Percentiles rank a stretch among this genome's conserved stretches.
phyloP scores from a whole-genome alignment of 2,113 vertebrate species.

The Seriola quinqueradiata region DNA sequence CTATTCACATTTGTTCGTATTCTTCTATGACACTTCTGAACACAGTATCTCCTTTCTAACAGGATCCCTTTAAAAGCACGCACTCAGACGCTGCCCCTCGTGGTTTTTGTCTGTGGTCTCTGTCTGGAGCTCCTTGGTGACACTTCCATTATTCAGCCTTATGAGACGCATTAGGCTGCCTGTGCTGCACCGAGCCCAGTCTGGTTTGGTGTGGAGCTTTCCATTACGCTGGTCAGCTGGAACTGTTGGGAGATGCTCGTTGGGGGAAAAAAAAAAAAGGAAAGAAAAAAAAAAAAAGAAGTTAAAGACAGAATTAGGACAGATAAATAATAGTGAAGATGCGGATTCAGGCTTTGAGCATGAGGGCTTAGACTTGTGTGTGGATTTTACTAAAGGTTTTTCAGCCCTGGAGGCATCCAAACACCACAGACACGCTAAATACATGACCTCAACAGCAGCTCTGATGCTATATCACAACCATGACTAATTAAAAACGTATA shows the following conservation, averaged over 20 bases:
- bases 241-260: conserved; percentile 4
- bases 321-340: conserved; percentile 20
- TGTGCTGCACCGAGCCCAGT: conserved; percentile 21
- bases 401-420: conserved; percentile 15
- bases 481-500: neutral
- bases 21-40: neutral
- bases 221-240: conserved; percentile 49
- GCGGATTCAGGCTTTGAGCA: neutral
- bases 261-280: neutral
- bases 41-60: neutral
- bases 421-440: conserved; percentile 10
- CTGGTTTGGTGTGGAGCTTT: conserved; percentile 42
- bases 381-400: neutral
- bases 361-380: neutral
- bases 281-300: neutral
- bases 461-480: neutral
- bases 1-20: neutral
- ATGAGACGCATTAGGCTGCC: conserved; percentile 32
- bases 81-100: neutral
- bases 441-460: conserved; percentile 16
- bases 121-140: conserved; percentile 37
- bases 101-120: conserved; percentile 27
- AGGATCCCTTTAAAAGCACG: neutral
- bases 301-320: conserved; percentile 5
- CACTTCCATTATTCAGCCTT: conserved; percentile 45